A percentile compares a stretch with the other conserved stretches of the same genome.
These are phyloP conservation scores for Gadus chalcogrammus DNA, from an alignment of 2,113 vertebrate species.

Conservation along the genomic window DNA sequence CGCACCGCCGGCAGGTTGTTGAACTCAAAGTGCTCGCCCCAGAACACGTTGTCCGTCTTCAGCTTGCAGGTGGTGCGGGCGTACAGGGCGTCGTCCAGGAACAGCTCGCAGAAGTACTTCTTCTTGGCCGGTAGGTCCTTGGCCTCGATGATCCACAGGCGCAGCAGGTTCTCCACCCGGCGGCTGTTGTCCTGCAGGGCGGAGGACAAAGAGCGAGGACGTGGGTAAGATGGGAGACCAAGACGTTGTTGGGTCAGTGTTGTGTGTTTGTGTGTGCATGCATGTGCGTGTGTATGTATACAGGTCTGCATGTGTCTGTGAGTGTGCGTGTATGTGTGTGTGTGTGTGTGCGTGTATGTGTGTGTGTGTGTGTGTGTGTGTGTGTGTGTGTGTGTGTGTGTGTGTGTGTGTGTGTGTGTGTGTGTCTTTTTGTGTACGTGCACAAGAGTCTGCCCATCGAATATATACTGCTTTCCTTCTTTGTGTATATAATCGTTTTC, in stretches of 20 bases:
- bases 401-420: too few species aligned
- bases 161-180: conserved; percentile 91
- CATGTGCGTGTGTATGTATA: too few species aligned
- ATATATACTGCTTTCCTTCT: too few species aligned
- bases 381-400: too few species aligned
- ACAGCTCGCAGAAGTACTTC: conserved; percentile 96
- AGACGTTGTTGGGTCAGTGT: neutral
- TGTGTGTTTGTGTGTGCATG: neutral
- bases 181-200: conserved; percentile 90
- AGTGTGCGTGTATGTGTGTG: too few species aligned
- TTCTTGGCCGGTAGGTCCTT: conserved; percentile 98
- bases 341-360: too few species aligned
- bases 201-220: neutral
- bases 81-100: conserved; percentile 92
- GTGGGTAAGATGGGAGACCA: neutral
- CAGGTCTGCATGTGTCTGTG: too few species aligned
- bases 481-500: too few species aligned
- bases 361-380: too few species aligned
- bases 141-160: conserved; percentile 97
- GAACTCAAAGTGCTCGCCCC: conserved; percentile 99
- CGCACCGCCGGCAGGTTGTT: conserved; percentile 90
- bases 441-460: too few species aligned
- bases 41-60: conserved; percentile 97
- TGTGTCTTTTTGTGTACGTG: too few species aligned
- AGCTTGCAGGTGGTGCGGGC: conserved; percentile 98